A percentile compares a stretch with the other conserved stretches of the same genome.
Evolutionary conservation across 2,113 vertebrate species (phyloP).

Genomic region (Dermatemys mawii): DNA sequence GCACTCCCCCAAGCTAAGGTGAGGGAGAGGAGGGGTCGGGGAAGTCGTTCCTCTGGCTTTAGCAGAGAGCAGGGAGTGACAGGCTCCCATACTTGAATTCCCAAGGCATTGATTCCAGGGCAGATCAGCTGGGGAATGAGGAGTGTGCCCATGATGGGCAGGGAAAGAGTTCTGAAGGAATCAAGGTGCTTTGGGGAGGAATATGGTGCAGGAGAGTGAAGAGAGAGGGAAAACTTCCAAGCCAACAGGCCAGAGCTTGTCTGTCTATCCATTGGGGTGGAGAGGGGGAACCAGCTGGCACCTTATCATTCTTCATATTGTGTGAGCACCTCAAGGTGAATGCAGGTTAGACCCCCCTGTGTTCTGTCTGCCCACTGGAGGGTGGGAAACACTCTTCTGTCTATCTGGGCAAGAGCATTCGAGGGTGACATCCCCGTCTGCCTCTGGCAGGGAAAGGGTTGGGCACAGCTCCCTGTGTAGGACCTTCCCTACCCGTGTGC

Average conservation of each 20-base stretch:
- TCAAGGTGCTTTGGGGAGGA: slow-evolving; percentile 65
- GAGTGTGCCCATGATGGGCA: slow-evolving; percentile 14
- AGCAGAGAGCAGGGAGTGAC: neutral
- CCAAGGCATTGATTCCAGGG: neutral
- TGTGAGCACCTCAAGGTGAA: slow-evolving; percentile 18
- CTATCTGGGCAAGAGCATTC: neutral
- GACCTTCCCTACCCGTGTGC: neutral
- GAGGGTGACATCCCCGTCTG: neutral
- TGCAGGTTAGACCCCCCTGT: neutral
- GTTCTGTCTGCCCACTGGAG: slow-evolving; percentile 4
- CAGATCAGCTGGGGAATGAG: neutral
- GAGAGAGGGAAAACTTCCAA: neutral
- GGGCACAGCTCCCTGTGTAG: neutral
- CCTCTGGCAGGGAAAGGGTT: neutral
- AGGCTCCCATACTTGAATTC: neutral
- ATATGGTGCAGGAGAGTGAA: slow-evolving; percentile 62
- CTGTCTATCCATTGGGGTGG: slow-evolving; percentile 49
- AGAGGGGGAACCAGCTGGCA: slow-evolving; percentile 67
- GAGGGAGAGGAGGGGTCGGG: slow-evolving; percentile 20
- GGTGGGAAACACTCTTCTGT: neutral
- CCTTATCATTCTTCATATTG: slow-evolving; percentile 57
- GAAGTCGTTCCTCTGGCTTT: neutral
- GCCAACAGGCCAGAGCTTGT: slow-evolving; percentile 56
- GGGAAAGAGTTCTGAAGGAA: slow-evolving; percentile 56
- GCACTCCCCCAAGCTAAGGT: rapidly evolving